Conservation (phyloP, 1,140 invertebrate genomes). For the Meloidogyne exigua region DNA sequence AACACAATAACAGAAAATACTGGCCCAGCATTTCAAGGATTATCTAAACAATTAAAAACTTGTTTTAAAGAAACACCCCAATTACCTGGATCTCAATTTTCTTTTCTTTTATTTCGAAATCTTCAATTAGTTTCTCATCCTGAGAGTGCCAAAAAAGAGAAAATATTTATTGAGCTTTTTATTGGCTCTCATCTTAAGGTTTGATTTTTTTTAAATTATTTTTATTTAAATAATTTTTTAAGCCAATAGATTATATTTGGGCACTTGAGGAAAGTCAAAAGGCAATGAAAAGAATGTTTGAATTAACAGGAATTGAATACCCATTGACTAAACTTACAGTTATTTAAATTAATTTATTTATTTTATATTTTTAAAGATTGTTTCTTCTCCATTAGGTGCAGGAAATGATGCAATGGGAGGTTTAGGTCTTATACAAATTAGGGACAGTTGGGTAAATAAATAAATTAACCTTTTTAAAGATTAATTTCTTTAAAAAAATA, state of each 20-base stretch:
- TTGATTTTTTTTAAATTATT: conserved; percentile 2
- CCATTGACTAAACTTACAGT: conserved; percentile 29
- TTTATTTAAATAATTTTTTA: not conserved
- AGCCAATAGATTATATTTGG: conserved; percentile 16
- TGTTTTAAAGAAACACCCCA: conserved; percentile 28
- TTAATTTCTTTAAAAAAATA: conserved; percentile 3
- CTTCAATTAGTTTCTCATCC: conserved; percentile 11
- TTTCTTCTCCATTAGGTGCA: conserved; percentile 25
- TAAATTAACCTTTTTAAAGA: not conserved
- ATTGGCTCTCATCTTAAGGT: conserved; percentile 28
- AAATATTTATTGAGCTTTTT: conserved; percentile 24
- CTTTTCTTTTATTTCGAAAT: conserved; percentile 34
- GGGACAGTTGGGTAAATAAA: conserved; percentile 28
- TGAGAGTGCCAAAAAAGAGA: not conserved
- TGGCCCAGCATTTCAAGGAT: not conserved
- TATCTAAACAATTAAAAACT: conserved; percentile 4
- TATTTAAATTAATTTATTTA: not conserved
- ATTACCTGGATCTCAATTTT: conserved; percentile 21
- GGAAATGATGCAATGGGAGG: conserved; percentile 26
- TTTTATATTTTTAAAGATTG: conserved; percentile 20
- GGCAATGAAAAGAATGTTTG: conserved; percentile 21
- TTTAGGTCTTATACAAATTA: conserved; percentile 31
- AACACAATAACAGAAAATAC: conserved; percentile 19
- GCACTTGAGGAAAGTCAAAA: conserved; percentile 23
- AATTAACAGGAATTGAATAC: conserved; percentile 18